phyloP scores from a whole-genome alignment of 2,888 invertebrate genomes.

The Ophonus ardosiacus region DNA sequence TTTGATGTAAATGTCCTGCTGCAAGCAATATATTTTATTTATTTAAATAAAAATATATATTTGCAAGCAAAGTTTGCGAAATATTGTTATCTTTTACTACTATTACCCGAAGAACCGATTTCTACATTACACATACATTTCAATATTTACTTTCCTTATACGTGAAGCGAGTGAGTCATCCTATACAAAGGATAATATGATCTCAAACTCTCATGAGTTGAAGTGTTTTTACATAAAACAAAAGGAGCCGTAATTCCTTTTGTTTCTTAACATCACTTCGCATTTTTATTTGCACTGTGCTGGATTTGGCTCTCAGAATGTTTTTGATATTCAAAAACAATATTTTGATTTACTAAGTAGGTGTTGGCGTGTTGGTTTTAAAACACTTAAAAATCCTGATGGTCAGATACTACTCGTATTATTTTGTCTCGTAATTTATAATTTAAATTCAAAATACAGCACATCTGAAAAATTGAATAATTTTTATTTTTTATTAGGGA shows the following conservation, averaged over 20 bases:
- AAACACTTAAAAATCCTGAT: too few relatives aligned
- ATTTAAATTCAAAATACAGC: too few relatives aligned
- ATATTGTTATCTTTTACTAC: neutral
- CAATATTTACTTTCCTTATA: slow-evolving; percentile 12
- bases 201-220: neutral
- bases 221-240: neutral
- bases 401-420: too few relatives aligned
- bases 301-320: neutral
- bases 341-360: too few relatives aligned
- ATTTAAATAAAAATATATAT: neutral
- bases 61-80: neutral
- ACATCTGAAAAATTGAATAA: too few relatives aligned
- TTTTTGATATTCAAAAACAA: too few relatives aligned
- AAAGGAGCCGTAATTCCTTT: neutral
- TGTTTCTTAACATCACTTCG: neutral
- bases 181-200: neutral
- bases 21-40: too few relatives aligned
- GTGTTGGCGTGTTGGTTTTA: too few relatives aligned
- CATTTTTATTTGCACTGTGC: neutral
- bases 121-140: neutral
- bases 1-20: neutral
- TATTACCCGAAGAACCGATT: neutral
- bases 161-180: neutral
- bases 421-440: too few relatives aligned
- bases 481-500: too few relatives aligned